Evolutionary conservation across 1,140 invertebrate species (phyloP).

Genomic region (Drosophila pectinifera): DNA sequence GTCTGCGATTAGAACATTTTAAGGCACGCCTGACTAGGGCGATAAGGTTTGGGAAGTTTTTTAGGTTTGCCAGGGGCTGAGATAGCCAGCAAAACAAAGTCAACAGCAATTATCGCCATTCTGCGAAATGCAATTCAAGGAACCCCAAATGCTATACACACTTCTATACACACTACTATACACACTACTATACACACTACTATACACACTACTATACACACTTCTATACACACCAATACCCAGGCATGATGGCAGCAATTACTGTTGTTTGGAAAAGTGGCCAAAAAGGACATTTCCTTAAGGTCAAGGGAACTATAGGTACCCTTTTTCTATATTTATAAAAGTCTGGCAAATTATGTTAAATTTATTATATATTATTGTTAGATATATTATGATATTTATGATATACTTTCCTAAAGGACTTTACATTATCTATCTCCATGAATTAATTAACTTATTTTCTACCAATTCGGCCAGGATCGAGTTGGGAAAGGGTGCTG

Average conservation of each 20-base stretch:
- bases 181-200: background rate
- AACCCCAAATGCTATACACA: conserved; percentile 3
- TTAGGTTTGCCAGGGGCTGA: background rate
- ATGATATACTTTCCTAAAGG: too few relatives aligned
- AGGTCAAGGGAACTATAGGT: background rate
- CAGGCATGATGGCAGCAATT: conserved; percentile 59
- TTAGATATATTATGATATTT: too few relatives aligned
- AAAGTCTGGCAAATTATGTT: too few relatives aligned
- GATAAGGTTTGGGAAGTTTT: conserved; percentile 10
- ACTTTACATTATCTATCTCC: too few relatives aligned
- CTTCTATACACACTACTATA: background rate
- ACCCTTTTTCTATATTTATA: too few relatives aligned
- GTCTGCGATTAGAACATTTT: conserved; percentile 36
- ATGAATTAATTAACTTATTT: background rate
- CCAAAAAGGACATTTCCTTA: conserved; percentile 1
- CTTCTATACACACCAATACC: conserved; percentile 9
- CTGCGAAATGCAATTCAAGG: conserved; percentile 36
- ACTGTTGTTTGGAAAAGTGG: conserved; percentile 53
- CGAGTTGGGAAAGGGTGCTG: background rate
- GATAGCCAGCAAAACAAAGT: conserved; percentile 18
- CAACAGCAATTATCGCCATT: conserved; percentile 38
- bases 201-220: background rate
- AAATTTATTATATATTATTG: background rate
- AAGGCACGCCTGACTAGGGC: background rate
- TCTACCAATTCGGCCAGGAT: background rate